Percentiles rank a stretch among this genome's conserved stretches.
Evolutionary conservation across 2,797 vertebrate genomes (phyloP).

Genomic region (Pteropus rufus): DNA sequence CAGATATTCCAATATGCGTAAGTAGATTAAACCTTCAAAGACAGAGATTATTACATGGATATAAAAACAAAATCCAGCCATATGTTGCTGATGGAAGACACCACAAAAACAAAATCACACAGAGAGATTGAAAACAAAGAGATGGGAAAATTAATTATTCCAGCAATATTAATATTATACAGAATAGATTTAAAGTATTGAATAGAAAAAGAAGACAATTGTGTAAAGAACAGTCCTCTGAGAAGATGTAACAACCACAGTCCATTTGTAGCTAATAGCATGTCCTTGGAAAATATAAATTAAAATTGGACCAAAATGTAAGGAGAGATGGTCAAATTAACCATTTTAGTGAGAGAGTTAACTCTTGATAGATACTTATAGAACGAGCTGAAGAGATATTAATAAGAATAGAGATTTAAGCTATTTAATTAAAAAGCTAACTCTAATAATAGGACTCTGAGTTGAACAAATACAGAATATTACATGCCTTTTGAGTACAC

Average conservation of each 20-base stretch:
- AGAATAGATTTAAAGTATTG: neutral
- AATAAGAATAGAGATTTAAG: neutral
- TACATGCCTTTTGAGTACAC: neutral
- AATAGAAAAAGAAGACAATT: neutral
- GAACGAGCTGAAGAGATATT: neutral
- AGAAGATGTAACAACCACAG: neutral
- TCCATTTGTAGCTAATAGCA: neutral
- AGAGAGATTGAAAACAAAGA: neutral
- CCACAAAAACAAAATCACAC: neutral
- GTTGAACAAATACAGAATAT: neutral
- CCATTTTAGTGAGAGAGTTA: neutral
- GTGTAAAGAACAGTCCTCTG: neutral
- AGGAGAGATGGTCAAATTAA: neutral
- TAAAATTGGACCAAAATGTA: neutral
- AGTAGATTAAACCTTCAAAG: constrained; percentile 5
- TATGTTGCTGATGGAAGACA: neutral
- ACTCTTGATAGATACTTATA: neutral
- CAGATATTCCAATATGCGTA: neutral
- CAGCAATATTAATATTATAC: neutral
- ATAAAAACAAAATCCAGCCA: neutral
- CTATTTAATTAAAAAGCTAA: neutral
- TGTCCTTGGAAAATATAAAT: neutral
- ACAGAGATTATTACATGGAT: constrained; percentile 4
- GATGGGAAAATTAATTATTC: neutral
- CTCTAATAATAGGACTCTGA: neutral